Percentiles rank a stretch among this genome's conserved stretches.
These are phyloP conservation scores for Notechis scutatus DNA, from an alignment of 2,113 vertebrate genomes.

Conservation along the genomic window DNA sequence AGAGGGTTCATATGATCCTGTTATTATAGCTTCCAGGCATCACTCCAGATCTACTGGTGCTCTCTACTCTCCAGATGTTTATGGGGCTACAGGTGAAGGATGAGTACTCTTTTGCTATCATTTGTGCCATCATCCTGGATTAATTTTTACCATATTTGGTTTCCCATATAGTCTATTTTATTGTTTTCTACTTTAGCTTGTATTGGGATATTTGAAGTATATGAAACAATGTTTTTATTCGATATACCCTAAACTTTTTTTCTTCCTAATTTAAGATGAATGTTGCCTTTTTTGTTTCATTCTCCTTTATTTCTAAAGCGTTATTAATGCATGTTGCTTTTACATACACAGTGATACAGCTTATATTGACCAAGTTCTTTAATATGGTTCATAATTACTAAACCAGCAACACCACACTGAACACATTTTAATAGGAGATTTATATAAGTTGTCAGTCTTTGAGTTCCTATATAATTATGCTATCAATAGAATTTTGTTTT, in stretches of 20 bases:
- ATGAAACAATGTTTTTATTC: constrained; percentile 32
- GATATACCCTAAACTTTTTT: constrained; percentile 25
- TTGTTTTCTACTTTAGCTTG: constrained; percentile 53
- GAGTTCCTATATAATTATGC: not conserved
- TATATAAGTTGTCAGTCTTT: not conserved
- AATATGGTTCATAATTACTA: constrained; percentile 36
- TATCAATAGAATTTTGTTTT: not conserved
- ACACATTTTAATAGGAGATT: constrained; percentile 19
- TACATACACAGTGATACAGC: constrained; percentile 39
- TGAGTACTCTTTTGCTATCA: constrained; percentile 79
- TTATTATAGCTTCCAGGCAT: constrained; percentile 95
- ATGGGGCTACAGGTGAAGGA: constrained; percentile 97
- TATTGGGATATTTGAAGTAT: constrained; percentile 47
- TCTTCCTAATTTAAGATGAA: constrained; percentile 54
- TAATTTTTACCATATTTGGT: constrained; percentile 54
- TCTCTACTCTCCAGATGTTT: constrained; percentile 90
- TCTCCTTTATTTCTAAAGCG: constrained; percentile 49
- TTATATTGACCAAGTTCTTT: constrained; percentile 45
- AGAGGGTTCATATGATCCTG: constrained; percentile 79
- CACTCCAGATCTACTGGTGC: constrained; percentile 98
- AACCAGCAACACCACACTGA: constrained; percentile 70
- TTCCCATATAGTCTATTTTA: constrained; percentile 55
- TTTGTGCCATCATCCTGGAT: constrained; percentile 67
- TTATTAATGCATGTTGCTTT: constrained; percentile 59
- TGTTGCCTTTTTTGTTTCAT: constrained; percentile 48